Base-by-base conservation (phyloP, 92 coral and sea anemone genomes). In the Phenganax subtilis region DNA sequence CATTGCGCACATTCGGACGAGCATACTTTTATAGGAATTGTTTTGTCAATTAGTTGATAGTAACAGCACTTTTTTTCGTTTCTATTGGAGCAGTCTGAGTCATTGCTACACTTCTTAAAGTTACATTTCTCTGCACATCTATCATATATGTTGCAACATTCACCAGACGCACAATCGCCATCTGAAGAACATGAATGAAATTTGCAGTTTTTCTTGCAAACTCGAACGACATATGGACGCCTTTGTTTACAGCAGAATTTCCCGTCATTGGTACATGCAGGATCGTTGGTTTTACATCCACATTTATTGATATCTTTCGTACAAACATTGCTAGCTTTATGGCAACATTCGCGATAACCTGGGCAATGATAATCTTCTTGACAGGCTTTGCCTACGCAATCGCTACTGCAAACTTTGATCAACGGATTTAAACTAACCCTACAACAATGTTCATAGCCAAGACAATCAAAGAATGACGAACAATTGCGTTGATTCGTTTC, bases 331-430 rank as follows among this genome's bases (percentile, higher is more conserved):
- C 0, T 37, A 2, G 47, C 47, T 37, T 68, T 68, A 6, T 68
- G 6, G 11, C 73, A 68, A 10, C 73, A 68, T 20, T 29, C 3
- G 10, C 73, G 70, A 64, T 17, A 0, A 17, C 30, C 54, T 3
- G n/a, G 0, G 11, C 73, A 68, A 27, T 68, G 51, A 28, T 37
- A 6, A 37, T 29, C 73, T 3, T 30, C 0, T 29, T 10, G 73
- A 37, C 73, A 68, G 10, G 73, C 73, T 28, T 30, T 68, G 17
- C 73, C 73, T 10, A 68, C 54, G 47, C 73, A 68, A 53, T 68
- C 47, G 14, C 47, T 30, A 29, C 73, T 28, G 15, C 73, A 68
- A 0, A 68, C 73, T 68, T 7, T 29, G 54, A 37, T 3, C 54
- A 68, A 68, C 11, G 73, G 73, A 7, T 29, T 28, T 51, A 29